These are phyloP conservation scores for Ochlodes sylvanus DNA, from an alignment of 2,888 invertebrate species.

Conservation along the genomic window DNA sequence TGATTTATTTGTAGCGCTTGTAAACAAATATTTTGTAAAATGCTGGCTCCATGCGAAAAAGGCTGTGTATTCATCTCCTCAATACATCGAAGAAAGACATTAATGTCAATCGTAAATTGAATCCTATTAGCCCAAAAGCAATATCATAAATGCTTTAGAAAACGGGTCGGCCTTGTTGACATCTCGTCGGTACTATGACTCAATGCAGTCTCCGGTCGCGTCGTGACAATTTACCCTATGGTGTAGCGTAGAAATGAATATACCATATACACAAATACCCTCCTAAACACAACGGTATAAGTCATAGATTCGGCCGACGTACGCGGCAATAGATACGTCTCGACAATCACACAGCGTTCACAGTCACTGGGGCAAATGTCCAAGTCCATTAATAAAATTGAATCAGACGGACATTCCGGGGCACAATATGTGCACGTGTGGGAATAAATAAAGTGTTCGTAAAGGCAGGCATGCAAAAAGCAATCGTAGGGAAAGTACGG, in stretches of 20 bases:
- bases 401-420: slow-evolving; percentile 82
- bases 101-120: slow-evolving; percentile 65
- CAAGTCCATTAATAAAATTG: slow-evolving; percentile 85
- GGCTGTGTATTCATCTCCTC: slow-evolving; percentile 45
- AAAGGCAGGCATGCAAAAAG: slow-evolving; percentile 46
- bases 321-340: slow-evolving; percentile 60
- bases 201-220: slow-evolving; percentile 68
- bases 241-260: slow-evolving; percentile 50
- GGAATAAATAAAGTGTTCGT: slow-evolving; percentile 67
- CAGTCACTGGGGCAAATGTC: slow-evolving; percentile 83
- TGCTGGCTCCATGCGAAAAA: slow-evolving; percentile 39
- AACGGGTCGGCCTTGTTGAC: slow-evolving; percentile 73
- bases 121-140: slow-evolving; percentile 66
- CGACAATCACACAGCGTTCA: slow-evolving; percentile 74
- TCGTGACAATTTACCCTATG: slow-evolving; percentile 49
- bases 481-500: slow-evolving; percentile 20
- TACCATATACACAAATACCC: slow-evolving; percentile 50
- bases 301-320: slow-evolving; percentile 57
- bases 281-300: slow-evolving; percentile 57
- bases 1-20: slow-evolving; percentile 6
- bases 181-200: slow-evolving; percentile 66
- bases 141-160: slow-evolving; percentile 69
- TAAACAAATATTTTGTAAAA: slow-evolving; percentile 22
- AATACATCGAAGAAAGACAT: slow-evolving; percentile 49
- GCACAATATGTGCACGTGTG: slow-evolving; percentile 79